These are phyloP conservation scores for Pagrus major DNA, from an alignment of 2,113 vertebrate species.

Conservation along the genomic window DNA sequence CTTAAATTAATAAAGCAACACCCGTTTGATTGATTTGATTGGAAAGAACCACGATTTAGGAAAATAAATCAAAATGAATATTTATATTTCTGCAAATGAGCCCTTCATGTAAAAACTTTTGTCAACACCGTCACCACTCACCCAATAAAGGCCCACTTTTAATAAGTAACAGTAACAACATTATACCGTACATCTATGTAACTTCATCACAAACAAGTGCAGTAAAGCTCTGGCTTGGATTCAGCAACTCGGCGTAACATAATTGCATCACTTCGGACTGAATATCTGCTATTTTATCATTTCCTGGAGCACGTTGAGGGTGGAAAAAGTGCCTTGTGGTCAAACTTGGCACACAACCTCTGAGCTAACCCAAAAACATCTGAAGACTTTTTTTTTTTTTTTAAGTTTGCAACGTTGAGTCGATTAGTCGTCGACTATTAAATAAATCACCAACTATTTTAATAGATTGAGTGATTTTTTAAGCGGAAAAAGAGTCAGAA, in stretches of 20 bases:
- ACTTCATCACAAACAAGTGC: not conserved
- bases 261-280: not conserved
- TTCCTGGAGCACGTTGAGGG: not conserved
- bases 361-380: not conserved
- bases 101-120: not conserved
- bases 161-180: not conserved
- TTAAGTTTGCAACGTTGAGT: no score
- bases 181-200: not conserved
- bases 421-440: no score
- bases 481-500: no score
- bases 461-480: no score
- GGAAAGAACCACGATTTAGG: no score
- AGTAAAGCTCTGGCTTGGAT: not conserved
- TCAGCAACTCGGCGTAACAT: not conserved
- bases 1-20: no score
- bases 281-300: not conserved
- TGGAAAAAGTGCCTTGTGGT: slow-evolving; percentile 2
- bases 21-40: no score
- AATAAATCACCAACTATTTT: no score
- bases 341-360: not conserved
- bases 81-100: no score
- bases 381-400: no score
- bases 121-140: not conserved
- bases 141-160: accelerated
- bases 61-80: no score